phyloP scores from a whole-genome alignment of 1,140 invertebrate species.

The Halesus radiatus region DNA sequence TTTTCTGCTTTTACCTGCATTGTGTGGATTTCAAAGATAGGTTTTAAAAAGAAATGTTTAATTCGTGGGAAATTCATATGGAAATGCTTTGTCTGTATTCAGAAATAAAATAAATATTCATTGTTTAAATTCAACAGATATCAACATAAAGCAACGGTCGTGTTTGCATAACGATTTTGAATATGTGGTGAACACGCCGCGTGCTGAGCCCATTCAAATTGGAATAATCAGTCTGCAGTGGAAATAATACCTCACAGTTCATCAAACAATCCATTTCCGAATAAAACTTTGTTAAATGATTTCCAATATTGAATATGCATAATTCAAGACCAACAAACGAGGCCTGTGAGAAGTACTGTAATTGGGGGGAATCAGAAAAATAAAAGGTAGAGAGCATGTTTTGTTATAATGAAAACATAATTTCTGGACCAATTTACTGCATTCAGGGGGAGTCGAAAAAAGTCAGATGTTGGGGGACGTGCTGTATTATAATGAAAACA shows the following conservation, averaged over 20 bases:
- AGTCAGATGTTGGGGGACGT: no score
- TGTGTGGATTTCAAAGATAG: no score
- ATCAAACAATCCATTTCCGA: conserved; percentile 51
- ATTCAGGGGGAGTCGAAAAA: no score
- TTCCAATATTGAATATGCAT: conserved; percentile 37
- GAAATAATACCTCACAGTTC: conserved; percentile 42
- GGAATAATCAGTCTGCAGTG: conserved; percentile 20
- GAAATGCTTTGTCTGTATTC: no score
- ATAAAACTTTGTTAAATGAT: conserved; percentile 50
- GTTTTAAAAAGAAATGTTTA: no score
- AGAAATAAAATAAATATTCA: not conserved
- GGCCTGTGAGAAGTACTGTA: conserved; percentile 5
- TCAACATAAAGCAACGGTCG: not conserved
- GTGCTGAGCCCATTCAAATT: not conserved
- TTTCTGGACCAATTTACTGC: no score
- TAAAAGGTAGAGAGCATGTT: no score
- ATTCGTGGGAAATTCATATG: no score
- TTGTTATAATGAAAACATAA: no score
- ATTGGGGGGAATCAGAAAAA: not conserved
- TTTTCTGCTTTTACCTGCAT: no score
- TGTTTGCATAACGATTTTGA: not conserved
- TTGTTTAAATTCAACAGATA: not conserved
- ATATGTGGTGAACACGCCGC: not conserved
- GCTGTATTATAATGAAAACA: no score
- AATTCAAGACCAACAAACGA: conserved; percentile 19